Evolutionary conservation across 2,888 invertebrate genomes (phyloP).

Genomic region (Rhyacophila evoluta): DNA sequence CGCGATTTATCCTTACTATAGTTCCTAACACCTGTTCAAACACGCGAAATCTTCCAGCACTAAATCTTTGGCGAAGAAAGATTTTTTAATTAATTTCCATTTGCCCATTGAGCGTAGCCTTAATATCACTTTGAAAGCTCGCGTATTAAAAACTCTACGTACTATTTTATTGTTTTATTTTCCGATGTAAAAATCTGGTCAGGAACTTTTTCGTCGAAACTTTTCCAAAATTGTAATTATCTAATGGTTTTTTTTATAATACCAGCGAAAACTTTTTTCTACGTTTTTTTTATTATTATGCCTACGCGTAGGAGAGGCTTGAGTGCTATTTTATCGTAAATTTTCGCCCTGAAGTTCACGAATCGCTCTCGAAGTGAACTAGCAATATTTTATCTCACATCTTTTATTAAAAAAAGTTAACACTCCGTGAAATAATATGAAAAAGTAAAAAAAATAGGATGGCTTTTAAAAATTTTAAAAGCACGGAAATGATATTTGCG

Average conservation of each 20-base stretch:
- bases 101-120: neutral
- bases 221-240: slow-evolving; percentile 9
- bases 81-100: slow-evolving; percentile 19
- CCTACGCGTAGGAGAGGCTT: neutral
- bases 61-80: neutral
- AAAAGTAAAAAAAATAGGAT: neutral
- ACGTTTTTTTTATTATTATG: slow-evolving; percentile 5
- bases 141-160: slow-evolving; percentile 4
- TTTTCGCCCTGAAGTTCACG: neutral
- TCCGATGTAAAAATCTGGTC: neutral
- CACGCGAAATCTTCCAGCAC: neutral
- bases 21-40: neutral
- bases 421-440: neutral
- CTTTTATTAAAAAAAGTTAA: slow-evolving; percentile 16
- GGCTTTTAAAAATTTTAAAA: neutral
- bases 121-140: slow-evolving; percentile 13
- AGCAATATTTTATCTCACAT: slow-evolving; percentile 10
- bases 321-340: slow-evolving; percentile 3
- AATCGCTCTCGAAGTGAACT: neutral
- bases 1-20: neutral
- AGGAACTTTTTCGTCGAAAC: neutral
- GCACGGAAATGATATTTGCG: neutral
- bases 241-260: slow-evolving; percentile 19
- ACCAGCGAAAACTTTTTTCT: neutral
- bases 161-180: slow-evolving; percentile 14